Base-by-base conservation (phyloP, 2,888 invertebrate species). In the Resseliella maxima region DNA sequence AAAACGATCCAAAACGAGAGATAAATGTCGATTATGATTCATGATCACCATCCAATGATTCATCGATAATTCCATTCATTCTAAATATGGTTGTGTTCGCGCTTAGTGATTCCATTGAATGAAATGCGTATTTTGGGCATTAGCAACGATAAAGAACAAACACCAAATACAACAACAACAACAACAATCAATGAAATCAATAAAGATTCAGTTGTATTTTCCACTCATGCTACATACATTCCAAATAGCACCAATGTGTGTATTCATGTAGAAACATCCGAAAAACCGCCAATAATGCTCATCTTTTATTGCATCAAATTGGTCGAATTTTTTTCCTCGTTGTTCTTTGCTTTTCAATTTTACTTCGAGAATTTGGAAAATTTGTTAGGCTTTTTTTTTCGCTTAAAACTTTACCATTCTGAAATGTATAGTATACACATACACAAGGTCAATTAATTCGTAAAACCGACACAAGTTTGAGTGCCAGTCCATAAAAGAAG, bases 11-110 rank as follows among this genome's bases (percentile, higher is more conserved):
- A 72, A 72, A 72, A 31, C 15, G 72, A 72, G 72, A 72, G 72
- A 72, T 72, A 72, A 72, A 72, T 72, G 72, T 35, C 31, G 3
- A 72, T 72, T 72, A 27, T 72, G 31, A 72, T 72, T 31, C 31
- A 72, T 31, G 31, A 27, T 59, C 24, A 59, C 1, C 2, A 12
- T 24, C 35, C 72, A 72, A 15, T 12, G 31, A 72, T 72, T 31
- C 31, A 31, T 12, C 5, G 15, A 72, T 72, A 72, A 35, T 72
- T 72, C n/a, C 31, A 35, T 72, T 72, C 72, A 72, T 31, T 72
- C 31, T 18, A 15, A 72, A 72, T 72, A 72, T 72, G 59, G 27
- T 15, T 8, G 6, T 41, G 41, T 8, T 5, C 5, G 41, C 41
- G n/a, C n/a, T n/a, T 45, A 5, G 45, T 18, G 50, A 50, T 41